Evolutionary conservation across 2,113 vertebrate genomes (phyloP), one percentile per base, ranked within the genome.

Genomic region (Ursus arctos): DNA sequence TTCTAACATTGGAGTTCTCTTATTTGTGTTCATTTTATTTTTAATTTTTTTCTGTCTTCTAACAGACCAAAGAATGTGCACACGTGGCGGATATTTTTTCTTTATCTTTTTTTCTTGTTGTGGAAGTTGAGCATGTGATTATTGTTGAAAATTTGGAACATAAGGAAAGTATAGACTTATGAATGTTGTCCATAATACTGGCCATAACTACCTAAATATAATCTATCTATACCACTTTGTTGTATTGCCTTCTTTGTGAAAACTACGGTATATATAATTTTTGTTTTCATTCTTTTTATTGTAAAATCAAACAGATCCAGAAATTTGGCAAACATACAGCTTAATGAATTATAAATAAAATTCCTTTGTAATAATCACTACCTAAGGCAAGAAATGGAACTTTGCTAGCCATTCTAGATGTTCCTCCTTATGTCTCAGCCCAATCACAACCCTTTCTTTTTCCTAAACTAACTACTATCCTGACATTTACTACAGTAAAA

Each of bases 81-180:
- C 61, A 57, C 67, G 24, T 93, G n/a, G 43, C 71, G 7, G 11
- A 49, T 76, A 31, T 92, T 83, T 83, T 72, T 71, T 53, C 33
- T 88, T 74, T 24, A 61, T 51, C 16, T 83, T 55, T 91, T 85
- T 79, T 59, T 71, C 55, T 69, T 63, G 31, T 89, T 65, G n/a
- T 63, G 53, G n/a, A 92, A 92, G n/a, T 74, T 63, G 21, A 92
- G 63, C 19, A 43, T 65, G 57, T 43, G 6, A 80, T 57, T 74
- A 63, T 84, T 74, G 22, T 87, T 93, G 57, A 67, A 74, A 92
- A 72, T 93, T 88, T 88, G 14, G 47, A 76, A 88, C 22, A 72
- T 53, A 80, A 28, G 14, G 28, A 69, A 82, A 31, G 12, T 53
- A 80, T 91, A 63, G 89, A 63, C 16, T 74, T 89, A 8, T 53